Base-by-base conservation (phyloP, 1,140 invertebrate genomes). In the Drosophila lacertosa region DNA sequence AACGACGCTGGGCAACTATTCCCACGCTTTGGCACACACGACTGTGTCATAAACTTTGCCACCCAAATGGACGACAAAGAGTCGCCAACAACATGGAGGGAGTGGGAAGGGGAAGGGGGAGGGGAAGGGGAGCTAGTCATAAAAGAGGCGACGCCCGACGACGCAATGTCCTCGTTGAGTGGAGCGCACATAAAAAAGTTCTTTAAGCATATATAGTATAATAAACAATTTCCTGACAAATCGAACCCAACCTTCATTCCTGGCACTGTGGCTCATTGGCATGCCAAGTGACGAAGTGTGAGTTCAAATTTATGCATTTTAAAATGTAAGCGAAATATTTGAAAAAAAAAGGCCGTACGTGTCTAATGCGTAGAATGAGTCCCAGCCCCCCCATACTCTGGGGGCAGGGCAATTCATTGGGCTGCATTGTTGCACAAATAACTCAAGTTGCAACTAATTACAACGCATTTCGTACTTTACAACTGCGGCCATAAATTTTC, bases 401-500 rank as follows among this genome's bases (percentile, higher is more conserved):
- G 0, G 20, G 5, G 6, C 15, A 10, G 18, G 32, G 20, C 62
- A 66, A 66, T 59, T 67, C 64, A 51, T 42, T 59, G 64, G 44
- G 68, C 62, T 75, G 83, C 82, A 78, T 76, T 82, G 83, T 88
- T 89, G 82, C 83, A 88, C 82, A 88, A 88, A 88, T 88, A 88
- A 88, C 82, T 88, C 82, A 89, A 88, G 82, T 88, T 88, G 82
- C 82, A 89, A 88, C 82, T 88, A 88, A 88, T 88, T 88, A 88
- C 77, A 66, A 88, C 74, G 82, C 82, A 82, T 82, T 89, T 88
- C 83, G 83, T 88, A 89, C 74, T 88, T 78, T 72, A 78, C 83
- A 88, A 88, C 83, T 89, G 83, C 47, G 83, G 82, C 83, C 78
- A 88, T 88, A 88, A 88, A 88, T 88, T 88, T 88, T 72, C 67